These are phyloP conservation scores for Neoaliturus tenellus DNA, from an alignment of 2,888 invertebrate genomes.

Conservation along the genomic window DNA sequence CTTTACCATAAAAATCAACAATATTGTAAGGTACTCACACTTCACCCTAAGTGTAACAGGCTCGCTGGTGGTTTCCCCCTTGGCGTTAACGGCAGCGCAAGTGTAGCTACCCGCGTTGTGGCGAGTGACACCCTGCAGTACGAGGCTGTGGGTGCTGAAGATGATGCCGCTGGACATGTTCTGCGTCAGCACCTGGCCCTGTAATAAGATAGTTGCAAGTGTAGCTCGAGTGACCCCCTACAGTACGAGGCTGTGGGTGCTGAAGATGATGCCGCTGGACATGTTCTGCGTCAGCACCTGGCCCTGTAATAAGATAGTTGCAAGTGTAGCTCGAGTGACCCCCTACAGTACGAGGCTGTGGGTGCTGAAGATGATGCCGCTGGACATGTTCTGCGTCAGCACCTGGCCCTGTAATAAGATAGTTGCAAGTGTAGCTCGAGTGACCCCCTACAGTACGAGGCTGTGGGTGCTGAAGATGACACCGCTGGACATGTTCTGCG, in stretches of 20 bases:
- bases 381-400: conserved; percentile 90
- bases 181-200: conserved; percentile 88
- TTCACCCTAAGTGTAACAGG: conserved; percentile 90
- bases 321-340: conserved; percentile 92
- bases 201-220: conserved; percentile 76
- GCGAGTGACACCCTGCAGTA: conserved; percentile 91
- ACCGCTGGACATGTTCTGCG: conserved; percentile 90
- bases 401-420: conserved; percentile 79
- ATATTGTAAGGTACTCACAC: too few species aligned
- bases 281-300: conserved; percentile 89
- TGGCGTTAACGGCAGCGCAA: conserved; percentile 91
- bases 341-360: conserved; percentile 94
- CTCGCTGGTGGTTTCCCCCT: conserved; percentile 92
- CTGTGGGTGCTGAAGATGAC: conserved; percentile 95
- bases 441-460: conserved; percentile 92
- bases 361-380: conserved; percentile 92
- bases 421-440: conserved; percentile 84
- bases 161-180: conserved; percentile 92
- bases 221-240: conserved; percentile 92
- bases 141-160: conserved; percentile 93
- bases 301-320: conserved; percentile 77
- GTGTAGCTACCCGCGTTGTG: conserved; percentile 91
- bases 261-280: conserved; percentile 90
- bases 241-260: conserved; percentile 93
- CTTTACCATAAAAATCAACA: too few species aligned